phyloP scores from a whole-genome alignment of 2,888 invertebrate genomes.

The Cantharis rustica region DNA sequence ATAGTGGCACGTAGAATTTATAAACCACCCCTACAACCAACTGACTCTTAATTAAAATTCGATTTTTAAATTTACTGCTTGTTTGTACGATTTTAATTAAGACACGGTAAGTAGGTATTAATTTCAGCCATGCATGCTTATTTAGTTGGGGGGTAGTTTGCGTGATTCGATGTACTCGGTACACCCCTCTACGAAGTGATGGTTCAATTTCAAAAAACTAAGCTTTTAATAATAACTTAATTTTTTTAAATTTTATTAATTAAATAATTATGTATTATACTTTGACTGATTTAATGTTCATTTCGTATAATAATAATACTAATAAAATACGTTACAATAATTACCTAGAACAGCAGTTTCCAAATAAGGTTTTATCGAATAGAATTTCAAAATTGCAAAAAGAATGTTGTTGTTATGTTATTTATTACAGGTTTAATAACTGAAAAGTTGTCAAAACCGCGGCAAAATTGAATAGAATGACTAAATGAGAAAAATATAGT shows the following conservation, averaged over 20 bases:
- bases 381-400: no score
- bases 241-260: background rate
- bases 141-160: background rate
- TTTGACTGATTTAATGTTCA: no score
- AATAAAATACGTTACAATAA: no score
- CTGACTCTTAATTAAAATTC: background rate
- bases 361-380: no score
- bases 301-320: no score
- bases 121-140: background rate
- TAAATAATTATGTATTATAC: no score
- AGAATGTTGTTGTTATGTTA: no score
- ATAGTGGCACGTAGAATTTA: constrained; percentile 41
- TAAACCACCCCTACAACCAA: constrained; percentile 44
- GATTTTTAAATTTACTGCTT: background rate
- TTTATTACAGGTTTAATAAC: no score
- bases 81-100: background rate
- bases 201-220: background rate
- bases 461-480: no score
- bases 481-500: no score
- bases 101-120: background rate
- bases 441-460: no score
- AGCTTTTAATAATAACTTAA: background rate
- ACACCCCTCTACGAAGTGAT: background rate
- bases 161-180: background rate
- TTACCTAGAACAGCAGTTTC: no score